Base-by-base conservation (phyloP, 2,888 invertebrate species). In the Sarcophaga carnaria region DNA sequence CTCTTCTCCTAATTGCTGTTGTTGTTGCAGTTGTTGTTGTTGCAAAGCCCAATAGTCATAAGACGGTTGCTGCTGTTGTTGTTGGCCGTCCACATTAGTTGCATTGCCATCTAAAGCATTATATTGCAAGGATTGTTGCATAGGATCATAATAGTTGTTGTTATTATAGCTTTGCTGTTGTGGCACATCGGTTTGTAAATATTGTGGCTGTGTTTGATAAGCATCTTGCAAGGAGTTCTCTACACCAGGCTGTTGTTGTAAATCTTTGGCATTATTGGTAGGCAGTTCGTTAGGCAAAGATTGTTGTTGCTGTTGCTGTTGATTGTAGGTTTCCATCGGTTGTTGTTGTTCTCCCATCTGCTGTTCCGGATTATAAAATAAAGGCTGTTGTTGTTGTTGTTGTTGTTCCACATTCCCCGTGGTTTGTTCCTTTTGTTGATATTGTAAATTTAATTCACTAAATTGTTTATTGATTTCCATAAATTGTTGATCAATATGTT, bases 381-480 rank as follows among this genome's bases (percentile, higher is more conserved):
- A 20, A 25, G 75, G 80, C 11, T 64, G 25, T 60, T 60, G 88
- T 49, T 69, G 22, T 70, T 87, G 64, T 83, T 89, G 82, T 90
- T 90, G 64, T 83, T 89, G 82, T 90, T 90, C 71, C 6, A 37
- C 14, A 17, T 47, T 70, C 20, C 4, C 25, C 6, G 70, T 17
- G 22, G 64, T 22, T 20, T 17, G 17, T 17, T n/a, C 5, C 17
- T 76, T 49, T 20, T 80, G 80, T 72, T 87, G 87, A 85, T 93
- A 92, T 88, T 93, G 93, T 91, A 92, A 90, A 89, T 92, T 93
- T 22, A 93, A 88, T 83, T 93, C 92, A 84, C 89, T 92, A 88
- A 93, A 93, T 88, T 93, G 93, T 88, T 93, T 91, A 89, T 92
- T 93, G 2, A 93, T 91, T 89, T 93, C 92, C 22, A 89, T 89